Conservation (phyloP, 1,140 invertebrate species). For the Lepidostoma basale region DNA sequence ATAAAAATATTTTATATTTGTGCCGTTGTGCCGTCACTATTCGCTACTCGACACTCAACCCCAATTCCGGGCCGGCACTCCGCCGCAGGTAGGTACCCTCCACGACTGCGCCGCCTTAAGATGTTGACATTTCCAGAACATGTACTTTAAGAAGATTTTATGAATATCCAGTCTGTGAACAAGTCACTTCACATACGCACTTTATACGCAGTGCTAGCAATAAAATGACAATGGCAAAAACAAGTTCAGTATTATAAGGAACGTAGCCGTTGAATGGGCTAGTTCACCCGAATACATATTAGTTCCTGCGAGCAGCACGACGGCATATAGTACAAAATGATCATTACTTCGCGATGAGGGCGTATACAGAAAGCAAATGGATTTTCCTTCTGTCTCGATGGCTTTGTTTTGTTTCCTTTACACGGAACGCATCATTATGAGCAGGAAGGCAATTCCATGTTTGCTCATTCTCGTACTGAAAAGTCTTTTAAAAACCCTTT, state of each 20-base stretch:
- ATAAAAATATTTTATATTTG: too few relatives aligned
- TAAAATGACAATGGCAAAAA: constrained; percentile 25
- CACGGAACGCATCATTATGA: neutral
- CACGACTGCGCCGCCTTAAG: neutral
- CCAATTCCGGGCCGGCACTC: neutral
- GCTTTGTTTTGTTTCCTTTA: neutral
- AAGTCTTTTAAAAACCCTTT: constrained; percentile 6
- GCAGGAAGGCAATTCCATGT: neutral
- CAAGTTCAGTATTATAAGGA: constrained; percentile 5
- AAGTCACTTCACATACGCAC: neutral
- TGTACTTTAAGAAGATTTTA: neutral
- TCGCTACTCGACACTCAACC: neutral
- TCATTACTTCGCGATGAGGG: neutral
- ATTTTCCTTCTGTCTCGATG: neutral
- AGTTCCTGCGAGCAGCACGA: too few relatives aligned
- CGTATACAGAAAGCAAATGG: neutral
- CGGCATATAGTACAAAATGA: constrained; percentile 1
- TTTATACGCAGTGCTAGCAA: constrained; percentile 19
- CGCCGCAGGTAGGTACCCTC: neutral
- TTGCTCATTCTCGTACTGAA: neutral
- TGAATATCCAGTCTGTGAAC: constrained; percentile 7
- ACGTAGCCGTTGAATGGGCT: neutral
- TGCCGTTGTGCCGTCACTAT: too few relatives aligned
- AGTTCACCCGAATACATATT: neutral
- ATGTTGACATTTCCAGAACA: constrained; percentile 17